Conservation (phyloP, 30 jellyfish, hydroid and myxozoan genomes). For the Turritopsis rubra region DNA sequence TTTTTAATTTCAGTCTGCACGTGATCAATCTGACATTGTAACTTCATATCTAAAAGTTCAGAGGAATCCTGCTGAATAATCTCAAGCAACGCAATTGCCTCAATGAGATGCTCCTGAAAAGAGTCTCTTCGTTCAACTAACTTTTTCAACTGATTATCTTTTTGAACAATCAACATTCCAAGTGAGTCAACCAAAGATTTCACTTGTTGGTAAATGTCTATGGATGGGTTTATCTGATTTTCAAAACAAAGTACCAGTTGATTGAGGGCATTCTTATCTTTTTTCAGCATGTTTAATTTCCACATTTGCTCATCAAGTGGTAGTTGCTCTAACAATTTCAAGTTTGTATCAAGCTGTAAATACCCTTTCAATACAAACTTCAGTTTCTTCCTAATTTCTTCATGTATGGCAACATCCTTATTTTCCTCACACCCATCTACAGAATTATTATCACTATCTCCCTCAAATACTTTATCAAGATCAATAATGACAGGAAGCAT, state of each 20-base stretch:
- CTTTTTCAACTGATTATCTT: background rate
- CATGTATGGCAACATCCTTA: background rate
- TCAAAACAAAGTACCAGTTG: background rate
- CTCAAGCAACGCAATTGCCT: background rate
- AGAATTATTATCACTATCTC: background rate
- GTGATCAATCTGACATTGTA: background rate
- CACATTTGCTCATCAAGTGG: slow-evolving; percentile 11
- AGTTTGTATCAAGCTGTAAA: background rate
- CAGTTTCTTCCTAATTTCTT: background rate
- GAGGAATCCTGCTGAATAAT: background rate
- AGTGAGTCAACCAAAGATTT: background rate
- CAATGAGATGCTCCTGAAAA: background rate
- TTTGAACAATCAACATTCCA: background rate
- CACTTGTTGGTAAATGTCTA: background rate
- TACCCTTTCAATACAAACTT: background rate
- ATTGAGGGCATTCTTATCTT: background rate
- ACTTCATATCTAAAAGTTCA: background rate
- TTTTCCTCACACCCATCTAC: background rate
- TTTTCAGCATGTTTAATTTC: background rate
- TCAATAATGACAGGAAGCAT: background rate
- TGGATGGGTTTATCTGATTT: background rate
- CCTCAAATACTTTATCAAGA: background rate
- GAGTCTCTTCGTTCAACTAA: background rate
- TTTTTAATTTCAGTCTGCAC: background rate
- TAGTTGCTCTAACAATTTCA: background rate